Evolutionary conservation across 2,113 vertebrate genomes (phyloP).

Genomic region (Saimiri boliviensis): DNA sequence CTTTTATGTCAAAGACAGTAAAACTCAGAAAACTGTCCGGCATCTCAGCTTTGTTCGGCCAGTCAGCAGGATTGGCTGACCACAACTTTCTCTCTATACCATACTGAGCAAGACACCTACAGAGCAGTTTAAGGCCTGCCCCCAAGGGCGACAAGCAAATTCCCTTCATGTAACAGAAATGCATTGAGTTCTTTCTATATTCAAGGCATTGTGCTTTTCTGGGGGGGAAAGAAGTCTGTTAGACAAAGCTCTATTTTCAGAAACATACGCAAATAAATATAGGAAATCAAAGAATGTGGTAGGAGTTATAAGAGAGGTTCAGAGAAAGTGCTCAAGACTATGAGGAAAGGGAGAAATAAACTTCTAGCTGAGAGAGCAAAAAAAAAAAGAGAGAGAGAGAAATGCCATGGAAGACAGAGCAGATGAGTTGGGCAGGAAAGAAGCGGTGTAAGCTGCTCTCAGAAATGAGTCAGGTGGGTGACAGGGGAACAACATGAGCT

Average conservation of each 20-base stretch:
- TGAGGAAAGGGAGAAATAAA: not conserved
- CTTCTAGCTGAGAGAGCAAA: not conserved
- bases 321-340: not conserved
- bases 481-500: not conserved
- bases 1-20: slow-evolving; percentile 72
- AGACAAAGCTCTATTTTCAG: slow-evolving; percentile 13
- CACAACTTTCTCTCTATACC: not conserved
- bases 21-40: not conserved
- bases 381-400: not conserved
- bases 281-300: not conserved
- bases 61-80: not conserved
- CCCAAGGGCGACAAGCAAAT: not conserved
- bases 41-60: not conserved
- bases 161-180: slow-evolving; percentile 14
- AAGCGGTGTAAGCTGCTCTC: not conserved
- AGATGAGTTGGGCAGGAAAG: not conserved
- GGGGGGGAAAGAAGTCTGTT: not conserved
- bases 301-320: not conserved
- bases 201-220: not conserved
- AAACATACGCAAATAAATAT: not conserved
- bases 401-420: not conserved
- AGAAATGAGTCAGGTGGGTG: not conserved
- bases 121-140: not conserved
- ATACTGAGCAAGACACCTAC: not conserved
- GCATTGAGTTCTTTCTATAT: not conserved